A percentile compares a stretch with the other conserved stretches of the same genome.
Conservation (phyloP, 1,140 invertebrate species). For the Eurosta solidaginis region DNA sequence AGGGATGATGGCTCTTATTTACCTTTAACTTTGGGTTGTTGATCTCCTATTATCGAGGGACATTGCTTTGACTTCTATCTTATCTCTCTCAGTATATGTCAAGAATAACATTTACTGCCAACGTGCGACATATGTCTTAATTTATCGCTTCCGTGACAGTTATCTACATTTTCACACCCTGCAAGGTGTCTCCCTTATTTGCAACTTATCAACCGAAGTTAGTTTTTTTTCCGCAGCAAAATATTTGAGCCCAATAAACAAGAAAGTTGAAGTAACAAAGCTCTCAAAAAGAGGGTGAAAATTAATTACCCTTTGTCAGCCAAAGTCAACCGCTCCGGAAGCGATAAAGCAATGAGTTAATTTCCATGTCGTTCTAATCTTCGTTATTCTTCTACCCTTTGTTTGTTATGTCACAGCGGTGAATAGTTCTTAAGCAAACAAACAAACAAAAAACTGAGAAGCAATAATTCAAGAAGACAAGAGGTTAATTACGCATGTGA, state of each 20-base stretch:
- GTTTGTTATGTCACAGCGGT: not conserved
- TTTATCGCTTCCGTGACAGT: too few relatives aligned
- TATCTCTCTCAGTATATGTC: not conserved
- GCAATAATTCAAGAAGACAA: constrained; percentile 1
- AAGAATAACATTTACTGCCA: too few relatives aligned
- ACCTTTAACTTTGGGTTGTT: too few relatives aligned
- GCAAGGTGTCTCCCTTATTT: not conserved
- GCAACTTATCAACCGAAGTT: not conserved
- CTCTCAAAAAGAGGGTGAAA: not conserved
- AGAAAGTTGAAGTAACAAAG: not conserved
- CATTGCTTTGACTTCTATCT: too few relatives aligned
- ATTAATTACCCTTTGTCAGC: not conserved
- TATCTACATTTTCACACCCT: too few relatives aligned
- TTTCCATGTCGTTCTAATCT: not conserved
- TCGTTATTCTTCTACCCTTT: not conserved
- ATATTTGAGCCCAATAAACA: not conserved
- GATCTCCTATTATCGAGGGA: too few relatives aligned
- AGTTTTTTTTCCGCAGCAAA: not conserved
- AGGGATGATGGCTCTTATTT: too few relatives aligned
- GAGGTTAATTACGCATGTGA: not conserved
- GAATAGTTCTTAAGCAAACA: not conserved
- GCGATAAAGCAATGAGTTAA: not conserved
- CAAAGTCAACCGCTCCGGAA: not conserved
- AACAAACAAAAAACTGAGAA: not conserved
- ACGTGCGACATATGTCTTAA: too few relatives aligned